Conservation (phyloP, 2,797 vertebrate species). For the Nannoperca australis region DNA sequence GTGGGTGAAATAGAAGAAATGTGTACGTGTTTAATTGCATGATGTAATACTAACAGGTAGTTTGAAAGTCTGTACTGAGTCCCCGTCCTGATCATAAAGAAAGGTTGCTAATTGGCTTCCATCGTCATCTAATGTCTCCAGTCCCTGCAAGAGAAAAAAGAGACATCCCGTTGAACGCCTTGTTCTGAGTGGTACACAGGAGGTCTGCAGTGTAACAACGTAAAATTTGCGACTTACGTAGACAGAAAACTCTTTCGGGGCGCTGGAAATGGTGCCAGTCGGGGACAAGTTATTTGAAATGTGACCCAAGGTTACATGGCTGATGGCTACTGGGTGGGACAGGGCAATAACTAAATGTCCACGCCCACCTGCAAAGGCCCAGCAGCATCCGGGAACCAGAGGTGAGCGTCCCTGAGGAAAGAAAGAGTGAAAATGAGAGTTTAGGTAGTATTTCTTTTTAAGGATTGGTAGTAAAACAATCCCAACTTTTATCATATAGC, state of each 20-base stretch:
- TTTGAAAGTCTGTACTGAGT: not conserved
- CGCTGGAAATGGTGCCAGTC: not conserved
- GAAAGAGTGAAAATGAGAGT: not conserved
- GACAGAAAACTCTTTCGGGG: slow-evolving; percentile 22
- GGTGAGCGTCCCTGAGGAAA: not conserved
- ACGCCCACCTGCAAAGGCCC: slow-evolving; percentile 8
- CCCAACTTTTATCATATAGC: not conserved
- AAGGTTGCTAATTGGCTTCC: not conserved
- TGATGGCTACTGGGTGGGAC: not conserved
- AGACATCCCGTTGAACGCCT: not conserved
- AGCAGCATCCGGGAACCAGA: not conserved
- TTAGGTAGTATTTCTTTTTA: not conserved
- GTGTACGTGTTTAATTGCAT: not conserved
- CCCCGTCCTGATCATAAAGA: not conserved
- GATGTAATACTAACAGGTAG: slow-evolving; percentile 10
- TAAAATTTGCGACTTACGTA: slow-evolving; percentile 10
- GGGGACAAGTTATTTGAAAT: not conserved
- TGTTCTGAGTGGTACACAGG: not conserved
- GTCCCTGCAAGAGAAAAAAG: not conserved
- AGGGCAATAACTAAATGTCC: slow-evolving; percentile 6
- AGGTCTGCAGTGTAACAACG: not conserved
- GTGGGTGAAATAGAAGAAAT: not conserved
- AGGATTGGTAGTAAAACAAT: not conserved
- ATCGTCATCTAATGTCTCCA: not conserved
- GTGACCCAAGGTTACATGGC: slow-evolving; percentile 23